phyloP scores from a whole-genome alignment of 2,888 invertebrate genomes.

The Drosophila mimica region DNA sequence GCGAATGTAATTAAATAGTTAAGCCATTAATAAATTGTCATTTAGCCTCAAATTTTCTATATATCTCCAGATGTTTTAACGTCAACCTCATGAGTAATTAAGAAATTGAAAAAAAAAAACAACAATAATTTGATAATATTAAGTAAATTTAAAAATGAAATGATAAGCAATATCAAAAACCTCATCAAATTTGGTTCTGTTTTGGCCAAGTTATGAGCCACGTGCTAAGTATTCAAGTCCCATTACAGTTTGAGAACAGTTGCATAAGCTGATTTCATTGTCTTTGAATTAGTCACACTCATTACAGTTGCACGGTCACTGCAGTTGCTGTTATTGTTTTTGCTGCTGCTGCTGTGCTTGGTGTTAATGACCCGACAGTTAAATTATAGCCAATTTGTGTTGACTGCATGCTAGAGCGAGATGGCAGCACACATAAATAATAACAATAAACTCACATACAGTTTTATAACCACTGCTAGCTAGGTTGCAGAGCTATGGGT shows the following conservation, averaged over 20 bases:
- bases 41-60: not conserved
- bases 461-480: conserved; percentile 53
- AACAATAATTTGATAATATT: no score
- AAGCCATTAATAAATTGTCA: not conserved
- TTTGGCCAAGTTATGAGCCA: not conserved
- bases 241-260: conserved; percentile 19
- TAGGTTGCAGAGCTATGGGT: not conserved
- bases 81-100: not conserved
- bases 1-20: not conserved
- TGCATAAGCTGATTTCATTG: conserved; percentile 3
- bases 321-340: conserved; percentile 6
- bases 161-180: not conserved
- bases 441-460: conserved; percentile 23
- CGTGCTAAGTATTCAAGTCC: conserved; percentile 5
- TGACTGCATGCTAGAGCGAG: conserved; percentile 35
- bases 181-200: not conserved
- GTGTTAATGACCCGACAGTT: conserved; percentile 77
- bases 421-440: conserved; percentile 23
- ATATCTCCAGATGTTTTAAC: not conserved
- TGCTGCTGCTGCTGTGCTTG: conserved; percentile 19
- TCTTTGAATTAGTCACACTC: conserved; percentile 39
- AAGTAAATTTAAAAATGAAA: not conserved
- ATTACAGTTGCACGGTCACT: conserved; percentile 33
- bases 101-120: not conserved
- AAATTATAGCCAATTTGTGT: conserved; percentile 43